Evolutionary conservation across 2,888 invertebrate genomes (phyloP).

Genomic region (Apotomis betuletana): DNA sequence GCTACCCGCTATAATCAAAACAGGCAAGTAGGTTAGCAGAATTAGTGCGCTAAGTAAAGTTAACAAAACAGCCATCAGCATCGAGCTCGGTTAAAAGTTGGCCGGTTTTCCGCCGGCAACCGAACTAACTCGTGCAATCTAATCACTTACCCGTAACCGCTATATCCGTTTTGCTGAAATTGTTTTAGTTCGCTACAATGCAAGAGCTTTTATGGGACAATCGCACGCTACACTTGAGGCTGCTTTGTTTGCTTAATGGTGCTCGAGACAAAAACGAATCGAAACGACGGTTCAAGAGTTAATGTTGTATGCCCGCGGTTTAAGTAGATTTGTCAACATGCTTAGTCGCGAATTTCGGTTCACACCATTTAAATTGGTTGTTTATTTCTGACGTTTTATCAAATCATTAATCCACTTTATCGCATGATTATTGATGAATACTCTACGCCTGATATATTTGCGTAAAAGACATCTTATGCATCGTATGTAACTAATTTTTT

Average conservation of each 20-base stretch:
- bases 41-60: slow-evolving; percentile 24
- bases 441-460: no score
- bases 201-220: slow-evolving; percentile 25
- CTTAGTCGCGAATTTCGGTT: no score
- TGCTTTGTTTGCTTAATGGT: slow-evolving; percentile 8
- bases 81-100: slow-evolving; percentile 34
- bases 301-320: neutral
- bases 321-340: no score
- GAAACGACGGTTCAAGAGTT: neutral
- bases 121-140: slow-evolving; percentile 40
- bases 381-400: no score
- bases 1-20: neutral
- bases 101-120: slow-evolving; percentile 27
- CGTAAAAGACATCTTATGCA: no score
- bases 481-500: no score
- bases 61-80: slow-evolving; percentile 25
- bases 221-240: slow-evolving; percentile 14
- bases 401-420: no score
- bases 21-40: slow-evolving; percentile 6
- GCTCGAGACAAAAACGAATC: slow-evolving; percentile 3
- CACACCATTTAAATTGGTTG: no score
- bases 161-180: slow-evolving; percentile 42
- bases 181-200: slow-evolving; percentile 41
- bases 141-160: slow-evolving; percentile 42
- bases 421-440: no score